Percentiles rank a stretch among this genome's conserved stretches.
phyloP scores from a whole-genome alignment of 2,113 vertebrate species.

The Campylomormyrus tamandua region DNA sequence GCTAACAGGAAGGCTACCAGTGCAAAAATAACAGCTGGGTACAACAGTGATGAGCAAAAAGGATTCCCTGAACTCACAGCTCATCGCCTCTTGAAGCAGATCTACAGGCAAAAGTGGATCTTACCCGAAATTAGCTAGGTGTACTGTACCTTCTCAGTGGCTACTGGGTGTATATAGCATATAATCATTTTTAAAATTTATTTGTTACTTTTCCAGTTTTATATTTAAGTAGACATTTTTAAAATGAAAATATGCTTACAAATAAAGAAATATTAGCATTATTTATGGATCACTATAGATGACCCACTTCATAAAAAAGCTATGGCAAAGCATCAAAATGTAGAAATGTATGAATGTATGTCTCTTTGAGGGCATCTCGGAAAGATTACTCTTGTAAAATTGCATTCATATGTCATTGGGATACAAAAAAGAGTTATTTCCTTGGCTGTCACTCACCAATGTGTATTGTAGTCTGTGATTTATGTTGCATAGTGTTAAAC shows the following conservation, averaged over 20 bases:
- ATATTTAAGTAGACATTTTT: background rate
- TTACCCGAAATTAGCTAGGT: background rate
- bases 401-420: slow-evolving; percentile 36
- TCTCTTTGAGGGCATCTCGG: slow-evolving; percentile 32
- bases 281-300: slow-evolving; percentile 18
- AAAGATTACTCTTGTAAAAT: slow-evolving; percentile 38
- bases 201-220: background rate
- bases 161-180: background rate
- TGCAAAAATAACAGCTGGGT: background rate
- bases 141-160: background rate
- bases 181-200: background rate
- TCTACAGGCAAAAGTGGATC: background rate
- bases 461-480: slow-evolving; percentile 47
- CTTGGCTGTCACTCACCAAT: slow-evolving; percentile 44
- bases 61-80: background rate
- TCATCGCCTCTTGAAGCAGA: background rate
- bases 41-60: background rate
- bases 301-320: slow-evolving; percentile 19
- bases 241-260: background rate
- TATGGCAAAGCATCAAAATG: slow-evolving; percentile 25
- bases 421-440: slow-evolving; percentile 40
- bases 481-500: slow-evolving; percentile 45
- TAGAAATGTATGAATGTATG: slow-evolving; percentile 32
- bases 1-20: background rate
- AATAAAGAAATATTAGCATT: slow-evolving; percentile 12